Percentiles rank a stretch among this genome's conserved stretches.
Evolutionary conservation across 2,113 vertebrate genomes (phyloP).

Genomic region (Sinocyclocheilus rhinocerous): DNA sequence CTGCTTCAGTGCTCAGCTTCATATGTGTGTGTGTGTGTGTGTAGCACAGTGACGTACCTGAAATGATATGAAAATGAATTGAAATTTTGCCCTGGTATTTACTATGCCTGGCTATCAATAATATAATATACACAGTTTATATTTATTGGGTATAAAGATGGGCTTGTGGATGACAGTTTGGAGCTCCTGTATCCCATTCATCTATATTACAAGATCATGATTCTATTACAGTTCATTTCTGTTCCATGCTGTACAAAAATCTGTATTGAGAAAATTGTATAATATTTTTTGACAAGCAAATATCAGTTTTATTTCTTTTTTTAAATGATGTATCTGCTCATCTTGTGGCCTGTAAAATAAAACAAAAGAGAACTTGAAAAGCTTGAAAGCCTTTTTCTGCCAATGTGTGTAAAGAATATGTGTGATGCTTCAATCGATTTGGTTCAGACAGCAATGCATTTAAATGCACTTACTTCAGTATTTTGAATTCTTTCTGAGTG

Average conservation of each 20-base stretch:
- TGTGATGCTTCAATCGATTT: background rate
- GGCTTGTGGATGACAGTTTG: conserved; percentile 60
- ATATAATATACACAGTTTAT: conserved; percentile 78
- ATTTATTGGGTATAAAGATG: conserved; percentile 75
- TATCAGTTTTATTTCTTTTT: conserved; percentile 75
- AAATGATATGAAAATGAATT: conserved; percentile 70
- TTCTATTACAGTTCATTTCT: conserved; percentile 68
- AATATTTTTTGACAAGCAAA: conserved; percentile 76
- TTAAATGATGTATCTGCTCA: conserved; percentile 80
- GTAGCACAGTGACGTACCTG: conserved; percentile 69
- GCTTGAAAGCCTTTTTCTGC: background rate
- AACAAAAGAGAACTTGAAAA: conserved; percentile 58
- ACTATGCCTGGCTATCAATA: conserved; percentile 70
- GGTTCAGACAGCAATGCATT: background rate
- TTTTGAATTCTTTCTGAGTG: background rate
- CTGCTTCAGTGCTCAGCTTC: conserved; percentile 73
- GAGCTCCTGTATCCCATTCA: conserved; percentile 61
- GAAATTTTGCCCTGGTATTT: conserved; percentile 68
- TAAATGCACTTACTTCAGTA: background rate
- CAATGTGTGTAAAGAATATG: background rate
- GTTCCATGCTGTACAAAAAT: conserved; percentile 77
- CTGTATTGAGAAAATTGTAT: conserved; percentile 79
- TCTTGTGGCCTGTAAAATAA: conserved; percentile 79
- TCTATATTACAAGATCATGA: conserved; percentile 66
- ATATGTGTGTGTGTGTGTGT: conserved; percentile 45